Base-by-base conservation (phyloP, 2,888 invertebrate genomes). In the Drymonia ruficornis region DNA sequence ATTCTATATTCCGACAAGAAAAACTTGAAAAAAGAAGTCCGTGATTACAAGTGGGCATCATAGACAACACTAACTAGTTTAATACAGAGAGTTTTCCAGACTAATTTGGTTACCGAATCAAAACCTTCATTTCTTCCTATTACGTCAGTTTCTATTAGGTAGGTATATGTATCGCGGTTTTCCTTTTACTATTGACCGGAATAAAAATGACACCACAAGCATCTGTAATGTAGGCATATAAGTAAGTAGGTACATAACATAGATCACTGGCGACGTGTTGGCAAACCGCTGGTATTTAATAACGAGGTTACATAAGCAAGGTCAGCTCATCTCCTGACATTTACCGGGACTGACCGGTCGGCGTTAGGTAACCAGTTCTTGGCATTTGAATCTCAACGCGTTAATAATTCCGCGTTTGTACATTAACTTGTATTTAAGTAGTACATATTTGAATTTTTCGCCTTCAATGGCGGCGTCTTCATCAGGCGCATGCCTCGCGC, bases 281-380 rank as follows among this genome's bases (percentile, higher is more conserved):
- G 80, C 82, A 82, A 84, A 80, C 78, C 65, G 48, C 63, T 78
- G 83, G 83, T 84, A 86, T 86, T 85, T 85, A 83, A 77, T 74
- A 73, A 80, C 72, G 78, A 83, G 81, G 81, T 89, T 87, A 89
- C 72, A 74, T 87, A 89, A 89, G 67, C 85, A 91, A 91, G 90
- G 91, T 87, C 87, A 77, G 52, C 64, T 80, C 87, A 74, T 87
- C 87, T 63, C 62, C 83, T 91, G 91, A 88, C 91, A 91, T 91
- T 91, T 91, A 84, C 72, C 74, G 75, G 70, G 74, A 72, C 74
- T 88, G 89, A 87, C 89, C 88, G 86, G 80, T 78, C 81, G 61
- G 55, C 67, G 78, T 86, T 87, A 81, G 75, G 79, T 76, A 90
- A 91, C 89, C 83, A 69, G 87, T 88, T 88, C 76, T 79, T 59